Evolutionary conservation across 2,113 vertebrate species (phyloP).

Genomic region (Drymodes brunneopygia): DNA sequence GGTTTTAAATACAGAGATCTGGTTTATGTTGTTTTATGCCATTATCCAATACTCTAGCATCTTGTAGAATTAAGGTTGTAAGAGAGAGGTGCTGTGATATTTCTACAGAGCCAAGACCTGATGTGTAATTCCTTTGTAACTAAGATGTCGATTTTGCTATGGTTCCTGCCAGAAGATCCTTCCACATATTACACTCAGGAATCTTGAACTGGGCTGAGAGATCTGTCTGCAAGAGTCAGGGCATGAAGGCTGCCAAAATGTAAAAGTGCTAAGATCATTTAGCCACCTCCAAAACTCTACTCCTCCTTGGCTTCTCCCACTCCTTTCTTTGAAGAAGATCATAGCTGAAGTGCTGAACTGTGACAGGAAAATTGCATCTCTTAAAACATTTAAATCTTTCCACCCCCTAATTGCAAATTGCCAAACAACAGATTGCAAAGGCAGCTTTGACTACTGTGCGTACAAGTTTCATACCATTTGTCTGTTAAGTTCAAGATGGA

Average conservation of each 20-base stretch:
- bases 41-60: background rate
- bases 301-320: background rate
- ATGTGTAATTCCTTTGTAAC: background rate
- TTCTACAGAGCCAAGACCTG: background rate
- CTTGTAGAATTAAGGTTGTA: background rate
- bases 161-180: background rate
- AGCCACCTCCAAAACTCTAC: background rate
- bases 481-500: conserved; percentile 24
- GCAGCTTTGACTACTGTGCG: conserved; percentile 35
- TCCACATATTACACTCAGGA: background rate
- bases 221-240: background rate
- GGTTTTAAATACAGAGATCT: background rate
- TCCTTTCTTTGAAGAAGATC: background rate
- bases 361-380: background rate
- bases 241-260: background rate
- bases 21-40: background rate
- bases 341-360: background rate
- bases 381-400: conserved; percentile 22
- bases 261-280: conserved; percentile 14
- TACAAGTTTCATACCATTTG: conserved; percentile 26
- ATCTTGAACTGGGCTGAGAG: background rate
- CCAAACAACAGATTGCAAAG: conserved; percentile 54
- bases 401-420: conserved; percentile 9
- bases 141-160: background rate
- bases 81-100: background rate